Conservation (phyloP, 53 echinoderm and acorn worm species). For the Zoroaster sp. region DNA sequence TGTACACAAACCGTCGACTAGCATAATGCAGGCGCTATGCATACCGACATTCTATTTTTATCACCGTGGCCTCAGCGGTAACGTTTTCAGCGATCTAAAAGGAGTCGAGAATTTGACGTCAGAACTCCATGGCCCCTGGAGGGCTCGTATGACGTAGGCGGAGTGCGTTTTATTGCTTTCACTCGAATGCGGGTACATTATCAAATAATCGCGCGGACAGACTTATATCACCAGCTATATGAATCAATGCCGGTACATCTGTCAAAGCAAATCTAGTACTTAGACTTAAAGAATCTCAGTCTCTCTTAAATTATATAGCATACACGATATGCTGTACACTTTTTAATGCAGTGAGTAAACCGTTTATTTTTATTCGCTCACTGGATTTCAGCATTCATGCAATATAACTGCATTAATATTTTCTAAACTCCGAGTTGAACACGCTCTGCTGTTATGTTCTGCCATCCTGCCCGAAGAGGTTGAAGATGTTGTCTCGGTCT, state of each 20-base stretch:
- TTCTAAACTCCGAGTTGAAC: no score
- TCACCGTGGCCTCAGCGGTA: not conserved
- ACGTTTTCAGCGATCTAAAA: conserved; percentile 38
- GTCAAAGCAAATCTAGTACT: not conserved
- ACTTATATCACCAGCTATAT: not conserved
- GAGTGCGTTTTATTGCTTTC: conserved; percentile 26
- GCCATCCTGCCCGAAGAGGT: not conserved
- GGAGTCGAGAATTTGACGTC: conserved; percentile 47
- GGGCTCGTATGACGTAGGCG: conserved; percentile 49
- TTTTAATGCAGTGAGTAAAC: not conserved
- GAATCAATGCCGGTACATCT: not conserved
- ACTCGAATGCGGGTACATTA: not conserved
- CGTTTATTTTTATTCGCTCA: not conserved
- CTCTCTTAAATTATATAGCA: not conserved
- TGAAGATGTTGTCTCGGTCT: not conserved
- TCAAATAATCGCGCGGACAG: not conserved
- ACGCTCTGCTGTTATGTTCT: not conserved
- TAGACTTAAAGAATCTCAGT: not conserved
- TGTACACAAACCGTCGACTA: not conserved
- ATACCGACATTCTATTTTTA: conserved; percentile 19
- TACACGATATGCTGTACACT: not conserved
- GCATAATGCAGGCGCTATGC: not conserved
- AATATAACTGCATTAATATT: not conserved
- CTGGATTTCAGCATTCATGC: not conserved
- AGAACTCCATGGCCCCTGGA: conserved; percentile 38